Base-by-base conservation (phyloP, 2,888 invertebrate species). In the Melikaiella ostensackeni region DNA sequence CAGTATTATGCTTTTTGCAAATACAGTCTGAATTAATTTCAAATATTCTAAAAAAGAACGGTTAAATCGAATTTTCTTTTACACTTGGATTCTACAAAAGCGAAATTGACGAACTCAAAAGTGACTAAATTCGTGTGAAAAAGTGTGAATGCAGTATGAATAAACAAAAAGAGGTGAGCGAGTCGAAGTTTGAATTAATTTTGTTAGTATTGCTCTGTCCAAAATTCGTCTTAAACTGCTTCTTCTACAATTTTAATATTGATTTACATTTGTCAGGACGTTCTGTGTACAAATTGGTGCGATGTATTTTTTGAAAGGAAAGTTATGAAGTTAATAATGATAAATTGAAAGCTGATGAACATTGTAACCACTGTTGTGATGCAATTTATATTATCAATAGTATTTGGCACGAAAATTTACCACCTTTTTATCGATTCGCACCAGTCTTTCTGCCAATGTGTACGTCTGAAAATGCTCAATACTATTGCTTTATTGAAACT, bases 161-260 rank as follows among this genome's bases (percentile, higher is more conserved):
- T 59, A 27, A 59, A 55, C 50, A 55, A 55, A 21, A 55, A 59
- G 24, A 16, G 13, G 57, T 27, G 27, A 59, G 6, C 6, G n/a
- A 33, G 9, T 76, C 80, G 81, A 82, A 80, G 80, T 81, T 76
- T 83, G 79, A 75, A 77, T 82, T 81, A 42, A 35, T 70, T 80
- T 73, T 63, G 76, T 64, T 42, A 3, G 11, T 2, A 63, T 35
- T 63, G 21, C 3, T 35, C 19, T 63, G 8, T 35, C 35, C n/a
- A 33, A 35, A 63, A 35, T 63, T 63, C n/a, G 4, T 35, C 21
- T 2, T n/a, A 11, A n/a, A 63, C 35, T 63, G 33, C 35, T 63
- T 63, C 0, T 62, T 35, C 8, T 62, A 6, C 19, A 33, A 62
- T 62, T 81, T 78, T 21, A 66, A 75, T 76, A 75, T 79, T 76